Evolutionary conservation across 2,888 invertebrate species (phyloP), one percentile per base, ranked within the genome.

Genomic region (Phyllotreta cruciferae): DNA sequence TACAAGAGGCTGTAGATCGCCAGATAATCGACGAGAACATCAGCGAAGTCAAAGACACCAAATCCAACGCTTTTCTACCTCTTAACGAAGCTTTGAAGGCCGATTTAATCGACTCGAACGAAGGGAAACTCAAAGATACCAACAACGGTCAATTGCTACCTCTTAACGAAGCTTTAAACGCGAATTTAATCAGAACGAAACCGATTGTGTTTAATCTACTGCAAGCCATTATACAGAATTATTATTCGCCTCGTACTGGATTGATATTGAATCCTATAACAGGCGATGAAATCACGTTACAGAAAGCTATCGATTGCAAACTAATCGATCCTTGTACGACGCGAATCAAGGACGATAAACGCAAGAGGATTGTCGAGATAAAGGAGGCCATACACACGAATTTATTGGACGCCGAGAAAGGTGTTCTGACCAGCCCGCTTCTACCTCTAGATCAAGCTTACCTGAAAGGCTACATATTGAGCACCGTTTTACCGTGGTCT

Each of bases 21-120:
- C 90, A 91, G 71, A 87, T 94, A 66, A 86, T 96, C 35, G 92
- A 94, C 80, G 89, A 92, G 0, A 89, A 89, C 66, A 90, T 93
- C 70, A 91, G 92, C 4, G 87, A 91, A 79, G 89, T 94, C 68
- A 90, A 90, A 77, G 92, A 94, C 77, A 89, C 90, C 0, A 85
- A 87, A 72, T 86, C 87, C 50, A 88, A 91, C 57, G 86, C 87
- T 69, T 89, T 89, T 69, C 80, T 95, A 1, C 86, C 91, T 4
- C 83, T 96, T 53, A 86, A 88, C 47, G 90, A 93, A 78, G 92
- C 93, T 36, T 82, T 94, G 50, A 83, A 87, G 52, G 85, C 84
- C 41, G 88, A 90, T 71, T 80, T 94, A 35, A 82, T 94, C 13
- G 83, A 90, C 74, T 81, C 89, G 0, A 85, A 86, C 71, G 88